Base-by-base conservation (phyloP, 2,113 vertebrate species). In the Lonchura striata region DNA sequence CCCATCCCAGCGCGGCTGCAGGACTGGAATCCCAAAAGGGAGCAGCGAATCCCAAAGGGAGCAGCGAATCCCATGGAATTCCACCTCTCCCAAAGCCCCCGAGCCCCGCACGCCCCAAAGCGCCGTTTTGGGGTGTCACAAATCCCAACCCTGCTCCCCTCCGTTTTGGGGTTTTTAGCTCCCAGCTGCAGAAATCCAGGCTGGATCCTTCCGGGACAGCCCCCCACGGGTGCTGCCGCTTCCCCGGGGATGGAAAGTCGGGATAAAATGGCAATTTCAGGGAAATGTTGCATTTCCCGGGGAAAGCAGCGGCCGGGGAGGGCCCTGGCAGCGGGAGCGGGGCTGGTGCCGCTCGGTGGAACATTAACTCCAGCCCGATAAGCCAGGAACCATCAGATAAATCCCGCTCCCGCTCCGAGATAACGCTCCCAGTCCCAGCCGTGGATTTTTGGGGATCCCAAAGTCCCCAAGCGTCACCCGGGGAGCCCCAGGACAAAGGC, bases 71-170 rank as follows among this genome's bases (percentile, higher is more conserved):
- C 60, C 68, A 1, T 0, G 7, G 46, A 8, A 46, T 52, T 16
- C 44, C 44, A 6, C 4, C 41, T 9, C 3, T 60, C 28, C 41
- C 56, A 5, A 16, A 15, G 5, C 20, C 52, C 60, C 61, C 11
- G 7, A 31, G 61, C 37, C 25, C 20, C 5, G 50, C 2, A 8
- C n/a, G 13, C 49, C 79, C 46, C 23, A n/a, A 31, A 23, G 3
- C 1, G 1, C 33, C 4, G 0, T 15, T 59, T 31, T 1, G 15
- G 59, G 71, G 53, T 6, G 39, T 20, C 46, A 6, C 11, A 8
- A 35, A 59, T 1, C 69, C 69, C 39, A 2, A 0, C 54, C 33
- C 54, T 0, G 2, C 18, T 89, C 41, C 13, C 41, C 41, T 41
- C 41, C 41, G 13, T 41, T 81, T 33, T 1, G 25, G 56, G 56